A percentile compares a stretch with the other conserved stretches of the same genome.
Conservation (phyloP, 2,113 vertebrate species). For the Ondatra zibethicus region DNA sequence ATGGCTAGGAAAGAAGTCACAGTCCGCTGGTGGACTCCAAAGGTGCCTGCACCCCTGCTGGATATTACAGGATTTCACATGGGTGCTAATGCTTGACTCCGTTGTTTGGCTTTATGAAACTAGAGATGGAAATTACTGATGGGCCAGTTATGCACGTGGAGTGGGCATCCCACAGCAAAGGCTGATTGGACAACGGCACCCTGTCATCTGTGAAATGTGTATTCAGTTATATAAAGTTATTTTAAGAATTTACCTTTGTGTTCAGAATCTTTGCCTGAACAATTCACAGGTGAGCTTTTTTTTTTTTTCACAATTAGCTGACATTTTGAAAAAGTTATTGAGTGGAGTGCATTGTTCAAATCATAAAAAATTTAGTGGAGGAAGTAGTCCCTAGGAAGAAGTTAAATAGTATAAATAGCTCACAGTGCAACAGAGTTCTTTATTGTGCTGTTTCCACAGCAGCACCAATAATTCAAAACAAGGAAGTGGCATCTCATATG, state of each 20-base stretch:
- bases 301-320: slow-evolving; percentile 43
- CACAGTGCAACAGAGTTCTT: slow-evolving; percentile 74
- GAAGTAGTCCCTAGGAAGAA: slow-evolving; percentile 70
- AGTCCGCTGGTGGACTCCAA: background rate
- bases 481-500: slow-evolving; percentile 77
- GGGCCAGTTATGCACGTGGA: background rate
- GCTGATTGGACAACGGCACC: background rate
- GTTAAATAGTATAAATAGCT: slow-evolving; percentile 80
- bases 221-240: slow-evolving; percentile 44
- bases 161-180: background rate
- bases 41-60: background rate
- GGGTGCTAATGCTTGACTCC: background rate
- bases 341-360: slow-evolving; percentile 64
- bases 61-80: background rate
- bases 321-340: background rate
- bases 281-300: slow-evolving; percentile 19
- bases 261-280: slow-evolving; percentile 12
- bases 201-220: slow-evolving; percentile 67
- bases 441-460: slow-evolving; percentile 77
- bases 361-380: slow-evolving; percentile 59
- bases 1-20: background rate
- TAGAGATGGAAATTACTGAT: background rate
- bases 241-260: slow-evolving; percentile 50
- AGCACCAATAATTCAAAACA: slow-evolving; percentile 79
- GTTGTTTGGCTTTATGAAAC: background rate